Conservation (phyloP, 2,888 invertebrate species). For the Rhagonycha lutea region DNA sequence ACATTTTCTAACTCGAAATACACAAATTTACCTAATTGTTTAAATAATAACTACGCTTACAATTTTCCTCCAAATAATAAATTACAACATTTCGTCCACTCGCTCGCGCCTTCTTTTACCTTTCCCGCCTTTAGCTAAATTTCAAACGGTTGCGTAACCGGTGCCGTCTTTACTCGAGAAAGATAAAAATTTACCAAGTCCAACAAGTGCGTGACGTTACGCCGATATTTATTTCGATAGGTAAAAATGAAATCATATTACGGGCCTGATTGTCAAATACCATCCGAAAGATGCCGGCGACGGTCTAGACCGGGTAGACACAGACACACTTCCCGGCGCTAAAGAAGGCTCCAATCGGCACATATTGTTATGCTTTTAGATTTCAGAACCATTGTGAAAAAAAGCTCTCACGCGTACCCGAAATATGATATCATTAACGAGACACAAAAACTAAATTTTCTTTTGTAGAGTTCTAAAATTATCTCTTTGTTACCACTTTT, state of each 20-base stretch:
- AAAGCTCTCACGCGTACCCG: constrained; percentile 8
- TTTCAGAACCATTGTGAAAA: constrained; percentile 28
- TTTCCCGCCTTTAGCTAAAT: background rate
- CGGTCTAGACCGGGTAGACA: constrained; percentile 41
- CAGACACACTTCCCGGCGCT: constrained; percentile 42
- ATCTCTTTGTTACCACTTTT: background rate
- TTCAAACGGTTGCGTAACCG: background rate
- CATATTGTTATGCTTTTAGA: constrained; percentile 39
- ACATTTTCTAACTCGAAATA: constrained; percentile 15
- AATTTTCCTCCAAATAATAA: background rate
- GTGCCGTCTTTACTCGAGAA: background rate
- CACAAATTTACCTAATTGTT: background rate
- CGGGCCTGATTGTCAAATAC: constrained; percentile 37
- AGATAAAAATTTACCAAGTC: background rate
- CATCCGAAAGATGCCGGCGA: constrained; percentile 38
- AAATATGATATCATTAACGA: constrained; percentile 16
- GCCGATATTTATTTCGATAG: background rate
- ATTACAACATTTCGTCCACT: background rate
- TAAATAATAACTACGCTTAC: background rate
- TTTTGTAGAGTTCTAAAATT: background rate
- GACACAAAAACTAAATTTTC: background rate
- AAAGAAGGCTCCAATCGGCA: constrained; percentile 43
- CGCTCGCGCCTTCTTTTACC: background rate
- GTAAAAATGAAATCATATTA: background rate
- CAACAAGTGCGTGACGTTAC: background rate